Base-by-base conservation (phyloP, 2,113 vertebrate species). In the Reinhardtius hippoglossoides region DNA sequence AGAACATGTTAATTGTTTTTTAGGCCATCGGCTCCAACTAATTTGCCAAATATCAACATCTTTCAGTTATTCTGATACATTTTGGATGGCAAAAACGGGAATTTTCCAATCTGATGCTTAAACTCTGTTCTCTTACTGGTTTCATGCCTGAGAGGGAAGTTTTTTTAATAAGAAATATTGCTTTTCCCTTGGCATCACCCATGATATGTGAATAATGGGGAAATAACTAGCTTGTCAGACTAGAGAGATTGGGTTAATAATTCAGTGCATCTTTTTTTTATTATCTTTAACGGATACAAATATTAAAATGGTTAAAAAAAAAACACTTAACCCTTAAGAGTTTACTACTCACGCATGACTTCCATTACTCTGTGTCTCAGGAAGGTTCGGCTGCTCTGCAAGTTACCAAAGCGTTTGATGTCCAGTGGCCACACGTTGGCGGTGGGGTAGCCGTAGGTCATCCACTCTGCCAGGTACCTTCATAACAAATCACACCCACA, bases 361-460 rank as follows among this genome's bases (percentile, higher is more conserved):
- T 99, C 98, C 98, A 99, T 99, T 66, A 99, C 98, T 1, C 98
- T 94, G 86, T 99, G 98, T 10, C 98, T 95, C 57, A 99, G 93
- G 91, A 99, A 99, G 12, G 98, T 99, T 5, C 98, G 95, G 69
- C 98, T 99, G 93, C 98, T 98, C 92, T 99, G 98, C 15, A 99
- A 94, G 74, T 94, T 94, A 0, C 98, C 98, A 35, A 99, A 99
- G 71, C 98, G 97, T 21, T 98, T 97, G 90, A 99, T 87, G 86
- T 99, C 98, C 90, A 99, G 87, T 0, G 96, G 94, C 98, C 98
- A 99, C 21, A 98, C 95, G 0, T 96, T 99, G 66, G 96, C 95
- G 0, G 95, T 96, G 0, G 98, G 97, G 77, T 97, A 98, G 0
- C 98, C 98, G 2, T 97, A 93, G 5, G 96, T 96, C 94, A 99